Evolutionary conservation across 2,888 invertebrate genomes (phyloP), one percentile per base, ranked within the genome.

Genomic region (Drosophila flavopinicola): DNA sequence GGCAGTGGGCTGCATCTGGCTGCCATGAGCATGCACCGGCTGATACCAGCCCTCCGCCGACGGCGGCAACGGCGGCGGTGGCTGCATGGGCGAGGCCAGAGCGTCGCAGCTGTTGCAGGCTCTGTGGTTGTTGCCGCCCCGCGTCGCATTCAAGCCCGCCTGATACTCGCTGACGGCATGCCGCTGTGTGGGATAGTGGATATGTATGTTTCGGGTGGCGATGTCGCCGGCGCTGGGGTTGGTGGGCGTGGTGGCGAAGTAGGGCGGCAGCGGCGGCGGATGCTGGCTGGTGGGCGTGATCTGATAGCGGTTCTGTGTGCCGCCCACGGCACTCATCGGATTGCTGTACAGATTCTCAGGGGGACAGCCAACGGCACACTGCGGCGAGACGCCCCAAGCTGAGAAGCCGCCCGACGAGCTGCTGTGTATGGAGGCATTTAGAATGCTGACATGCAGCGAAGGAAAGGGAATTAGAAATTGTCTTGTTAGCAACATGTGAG

Each of bases 401-500:
- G 91, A 91, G 70, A 91, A 91, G 27, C 91, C 91, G 25, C 91
- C 91, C 2, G 91, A 91, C n/a, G 91, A 91, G 68, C 91, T 91
- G 71, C 85, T 85, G 72, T 91, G 91, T 77, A 91, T 91, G 45
- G 91, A 91, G 30, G 91, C 90, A 69, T 91, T 91, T 59, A 91
- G 75, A 71, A 89, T 88, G 73, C 91, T 91, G 52, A 0, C 41
- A 35, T 6, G 20, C 2, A 1, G 9, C 11, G 1, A 13, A 10
- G n/a, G n/a, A 10, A 10, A 6, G n/a, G 13, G 6, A 0, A 13
- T 29, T 24, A n/a, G 5, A 6, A 7, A 9, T 29, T 20, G 9
- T 1, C 5, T 27, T 42, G 23, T 23, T 20, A 17, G 11, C n/a
- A 1, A n/a, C 6, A 2, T 13, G 33, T 6, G 0, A 4, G 0